Evolutionary conservation across 2,797 vertebrate genomes (phyloP).

Genomic region (Clarias fuscus): DNA sequence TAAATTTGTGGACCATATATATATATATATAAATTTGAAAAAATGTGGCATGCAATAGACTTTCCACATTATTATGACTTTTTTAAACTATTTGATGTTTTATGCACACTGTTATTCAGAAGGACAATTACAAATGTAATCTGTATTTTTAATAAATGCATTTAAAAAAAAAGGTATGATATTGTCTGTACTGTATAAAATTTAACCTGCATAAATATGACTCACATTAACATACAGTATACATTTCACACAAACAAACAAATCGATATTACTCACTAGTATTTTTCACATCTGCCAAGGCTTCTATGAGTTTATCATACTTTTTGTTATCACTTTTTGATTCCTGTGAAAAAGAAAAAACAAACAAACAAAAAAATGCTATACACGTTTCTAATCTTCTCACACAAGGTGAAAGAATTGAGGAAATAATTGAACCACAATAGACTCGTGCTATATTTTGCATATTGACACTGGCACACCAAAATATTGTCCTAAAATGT

Average conservation of each 20-base stretch:
- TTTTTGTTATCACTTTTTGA: constrained; percentile 49
- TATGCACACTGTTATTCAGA: background rate
- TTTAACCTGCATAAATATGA: background rate
- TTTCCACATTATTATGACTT: background rate
- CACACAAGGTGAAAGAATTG: background rate
- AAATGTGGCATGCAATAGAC: background rate
- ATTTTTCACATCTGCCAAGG: constrained; percentile 14
- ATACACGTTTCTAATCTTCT: background rate
- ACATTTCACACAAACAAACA: too few relatives aligned
- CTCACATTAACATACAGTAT: background rate
- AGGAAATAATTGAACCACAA: background rate
- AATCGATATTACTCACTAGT: constrained; percentile 35
- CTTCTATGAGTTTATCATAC: constrained; percentile 33
- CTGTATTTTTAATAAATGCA: background rate
- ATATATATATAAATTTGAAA: too few relatives aligned
- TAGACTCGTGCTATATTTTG: background rate
- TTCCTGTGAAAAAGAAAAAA: constrained; percentile 24
- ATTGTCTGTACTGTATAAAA: background rate
- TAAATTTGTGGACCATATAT: background rate
- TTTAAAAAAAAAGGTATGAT: background rate
- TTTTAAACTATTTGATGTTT: background rate
- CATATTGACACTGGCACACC: background rate
- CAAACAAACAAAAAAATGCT: background rate
- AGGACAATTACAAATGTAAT: background rate
- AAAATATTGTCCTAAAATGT: background rate